These are phyloP conservation scores for Hipparchia semele DNA, from an alignment of 2,888 invertebrate species.

Conservation along the genomic window DNA sequence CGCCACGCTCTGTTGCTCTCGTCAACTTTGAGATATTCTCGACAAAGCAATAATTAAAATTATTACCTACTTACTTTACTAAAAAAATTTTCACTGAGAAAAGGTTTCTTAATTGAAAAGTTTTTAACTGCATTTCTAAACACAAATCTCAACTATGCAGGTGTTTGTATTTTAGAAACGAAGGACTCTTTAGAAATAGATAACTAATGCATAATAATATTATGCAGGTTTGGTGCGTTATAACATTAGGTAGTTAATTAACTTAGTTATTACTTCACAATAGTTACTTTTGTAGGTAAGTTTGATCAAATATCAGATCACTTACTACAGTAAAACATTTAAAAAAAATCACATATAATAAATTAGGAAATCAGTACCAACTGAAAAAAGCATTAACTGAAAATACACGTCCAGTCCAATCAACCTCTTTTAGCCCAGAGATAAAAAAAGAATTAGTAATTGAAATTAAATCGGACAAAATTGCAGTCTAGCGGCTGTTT, in stretches of 20 bases:
- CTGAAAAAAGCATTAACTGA: background rate
- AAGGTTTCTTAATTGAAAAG: background rate
- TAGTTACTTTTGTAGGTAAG: too few relatives aligned
- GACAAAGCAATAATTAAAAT: background rate
- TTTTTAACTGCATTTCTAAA: too few relatives aligned
- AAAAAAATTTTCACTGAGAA: background rate
- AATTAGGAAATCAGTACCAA: background rate
- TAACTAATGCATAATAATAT: too few relatives aligned
- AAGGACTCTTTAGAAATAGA: too few relatives aligned
- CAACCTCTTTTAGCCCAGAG: background rate
- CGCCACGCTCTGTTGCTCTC: conserved; percentile 45
- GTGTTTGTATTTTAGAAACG: too few relatives aligned
- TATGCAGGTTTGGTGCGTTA: too few relatives aligned
- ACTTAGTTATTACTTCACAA: too few relatives aligned
- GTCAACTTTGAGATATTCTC: conserved; percentile 32
- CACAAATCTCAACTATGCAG: too few relatives aligned
- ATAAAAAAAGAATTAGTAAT: background rate
- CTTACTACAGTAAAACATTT: too few relatives aligned
- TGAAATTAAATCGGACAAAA: background rate
- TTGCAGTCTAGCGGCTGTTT: conserved; percentile 4
- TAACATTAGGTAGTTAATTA: too few relatives aligned
- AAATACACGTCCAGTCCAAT: background rate
- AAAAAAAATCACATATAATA: too few relatives aligned
- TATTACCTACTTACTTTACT: background rate
- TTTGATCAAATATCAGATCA: too few relatives aligned